Conservation (phyloP, 2,797 vertebrate species). For the Pelochelys cantorii region DNA sequence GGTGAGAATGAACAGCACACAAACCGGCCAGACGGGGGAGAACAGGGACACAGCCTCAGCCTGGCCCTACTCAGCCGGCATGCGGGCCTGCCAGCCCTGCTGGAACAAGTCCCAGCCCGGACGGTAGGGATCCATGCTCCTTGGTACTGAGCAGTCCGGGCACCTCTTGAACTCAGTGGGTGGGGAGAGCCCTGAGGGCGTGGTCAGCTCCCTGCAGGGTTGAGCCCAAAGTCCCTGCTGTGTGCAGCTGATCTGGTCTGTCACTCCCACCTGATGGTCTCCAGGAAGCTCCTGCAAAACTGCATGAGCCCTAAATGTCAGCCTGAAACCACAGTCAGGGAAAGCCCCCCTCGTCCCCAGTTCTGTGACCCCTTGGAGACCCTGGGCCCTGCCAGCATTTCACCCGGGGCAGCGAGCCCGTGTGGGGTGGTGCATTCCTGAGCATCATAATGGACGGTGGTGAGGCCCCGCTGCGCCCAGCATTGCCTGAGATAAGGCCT, state of each 20-base stretch:
- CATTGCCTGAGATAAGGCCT: neutral
- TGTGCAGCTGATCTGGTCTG: neutral
- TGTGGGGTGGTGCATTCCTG: neutral
- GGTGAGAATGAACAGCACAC: neutral
- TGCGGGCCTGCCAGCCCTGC: fast-evolving
- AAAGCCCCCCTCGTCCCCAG: neutral
- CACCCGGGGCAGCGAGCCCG: too few relatives aligned
- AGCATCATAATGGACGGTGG: neutral
- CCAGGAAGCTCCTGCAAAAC: too few relatives aligned
- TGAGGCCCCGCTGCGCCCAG: too few relatives aligned
- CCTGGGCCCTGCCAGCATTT: neutral
- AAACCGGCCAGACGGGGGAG: neutral
- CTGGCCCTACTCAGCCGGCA: neutral
- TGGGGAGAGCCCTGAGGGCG: neutral
- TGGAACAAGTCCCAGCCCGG: neutral
- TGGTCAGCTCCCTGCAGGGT: neutral
- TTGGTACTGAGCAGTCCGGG: neutral
- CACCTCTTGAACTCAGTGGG: fast-evolving
- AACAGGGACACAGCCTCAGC: fast-evolving
- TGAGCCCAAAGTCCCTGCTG: neutral
- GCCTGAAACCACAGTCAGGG: neutral
- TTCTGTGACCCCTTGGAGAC: too few relatives aligned
- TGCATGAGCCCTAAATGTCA: neutral
- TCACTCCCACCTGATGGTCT: neutral
- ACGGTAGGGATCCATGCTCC: neutral